Conservation (phyloP, 1,140 invertebrate species). For the Diprion similis region DNA sequence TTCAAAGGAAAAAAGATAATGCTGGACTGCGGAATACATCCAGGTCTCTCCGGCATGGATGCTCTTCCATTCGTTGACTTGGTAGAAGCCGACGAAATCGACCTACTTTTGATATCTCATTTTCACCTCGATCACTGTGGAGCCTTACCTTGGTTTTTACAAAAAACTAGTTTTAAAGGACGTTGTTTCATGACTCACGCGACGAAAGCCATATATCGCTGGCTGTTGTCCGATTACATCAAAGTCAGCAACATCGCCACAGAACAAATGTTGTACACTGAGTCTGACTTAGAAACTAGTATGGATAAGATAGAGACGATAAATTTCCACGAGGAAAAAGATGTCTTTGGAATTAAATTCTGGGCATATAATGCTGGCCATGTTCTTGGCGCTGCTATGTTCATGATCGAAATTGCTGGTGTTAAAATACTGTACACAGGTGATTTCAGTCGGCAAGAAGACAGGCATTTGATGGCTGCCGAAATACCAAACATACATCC, state of each 20-base stretch:
- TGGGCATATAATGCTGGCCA: constrained; percentile 99
- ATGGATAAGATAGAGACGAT: constrained; percentile 99
- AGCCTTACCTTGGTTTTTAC: constrained; percentile 96
- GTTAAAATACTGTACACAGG: constrained; percentile 97
- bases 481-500: constrained; percentile 96
- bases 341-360: constrained; percentile 95
- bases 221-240: constrained; percentile 98
- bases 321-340: constrained; percentile 98
- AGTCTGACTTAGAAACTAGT: constrained; percentile 94
- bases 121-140: constrained; percentile 99
- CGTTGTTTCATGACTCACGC: constrained; percentile 99
- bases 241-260: constrained; percentile 98
- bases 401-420: constrained; percentile 99
- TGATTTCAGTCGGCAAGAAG: constrained; percentile 98
- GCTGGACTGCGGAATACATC: constrained; percentile 99
- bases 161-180: constrained; percentile 97
- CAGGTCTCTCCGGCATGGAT: constrained; percentile 95
- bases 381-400: constrained; percentile 99
- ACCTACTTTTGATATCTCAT: constrained; percentile 95
- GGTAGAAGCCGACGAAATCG: constrained; percentile 97
- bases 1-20: constrained; percentile 99
- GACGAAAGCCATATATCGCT: constrained; percentile 99
- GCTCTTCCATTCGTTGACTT: constrained; percentile 97
- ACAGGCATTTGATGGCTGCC: constrained; percentile 98
- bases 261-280: constrained; percentile 97